These are phyloP conservation scores for Euleptes europaea DNA, from an alignment of 2,113 vertebrate species.

Conservation along the genomic window DNA sequence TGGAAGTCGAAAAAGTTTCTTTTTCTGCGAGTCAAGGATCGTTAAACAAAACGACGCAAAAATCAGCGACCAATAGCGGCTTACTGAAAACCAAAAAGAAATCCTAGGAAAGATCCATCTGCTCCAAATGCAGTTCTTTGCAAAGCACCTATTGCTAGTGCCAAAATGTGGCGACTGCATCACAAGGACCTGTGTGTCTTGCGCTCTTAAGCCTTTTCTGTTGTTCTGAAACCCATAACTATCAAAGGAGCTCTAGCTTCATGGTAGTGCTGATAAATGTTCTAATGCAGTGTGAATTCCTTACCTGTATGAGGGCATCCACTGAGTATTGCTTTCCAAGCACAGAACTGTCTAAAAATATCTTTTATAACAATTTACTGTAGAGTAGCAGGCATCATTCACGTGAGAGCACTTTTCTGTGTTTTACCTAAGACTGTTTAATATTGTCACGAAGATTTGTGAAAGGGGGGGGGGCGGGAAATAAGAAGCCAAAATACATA, in stretches of 20 bases:
- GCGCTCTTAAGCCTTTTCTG: constrained; percentile 29
- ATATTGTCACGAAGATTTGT: constrained; percentile 52
- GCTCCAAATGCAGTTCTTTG: not conserved
- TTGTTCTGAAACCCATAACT: constrained; percentile 48
- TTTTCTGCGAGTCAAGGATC: constrained; percentile 30
- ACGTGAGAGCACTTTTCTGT: constrained; percentile 43
- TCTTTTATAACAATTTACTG: constrained; percentile 41
- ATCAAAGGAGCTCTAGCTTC: constrained; percentile 37
- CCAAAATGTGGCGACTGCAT: constrained; percentile 34
- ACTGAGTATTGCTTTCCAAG: constrained; percentile 31
- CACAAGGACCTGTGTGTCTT: constrained; percentile 28
- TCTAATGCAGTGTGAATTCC: constrained; percentile 53
- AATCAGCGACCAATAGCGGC: constrained; percentile 12
- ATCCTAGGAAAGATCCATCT: constrained; percentile 17
- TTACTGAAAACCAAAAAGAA: constrained; percentile 62
- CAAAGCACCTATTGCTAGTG: constrained; percentile 43
- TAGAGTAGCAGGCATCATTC: constrained; percentile 25
- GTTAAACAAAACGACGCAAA: constrained; percentile 48
- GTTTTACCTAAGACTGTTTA: constrained; percentile 56
- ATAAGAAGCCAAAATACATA: constrained; percentile 43
- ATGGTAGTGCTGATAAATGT: constrained; percentile 43
- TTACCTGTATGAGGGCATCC: constrained; percentile 44
- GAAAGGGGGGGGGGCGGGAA: constrained; percentile 5
- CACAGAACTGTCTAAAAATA: constrained; percentile 38
- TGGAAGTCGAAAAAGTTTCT: constrained; percentile 49